phyloP scores from a whole-genome alignment of 2,888 invertebrate genomes.

The Pteria penguin region DNA sequence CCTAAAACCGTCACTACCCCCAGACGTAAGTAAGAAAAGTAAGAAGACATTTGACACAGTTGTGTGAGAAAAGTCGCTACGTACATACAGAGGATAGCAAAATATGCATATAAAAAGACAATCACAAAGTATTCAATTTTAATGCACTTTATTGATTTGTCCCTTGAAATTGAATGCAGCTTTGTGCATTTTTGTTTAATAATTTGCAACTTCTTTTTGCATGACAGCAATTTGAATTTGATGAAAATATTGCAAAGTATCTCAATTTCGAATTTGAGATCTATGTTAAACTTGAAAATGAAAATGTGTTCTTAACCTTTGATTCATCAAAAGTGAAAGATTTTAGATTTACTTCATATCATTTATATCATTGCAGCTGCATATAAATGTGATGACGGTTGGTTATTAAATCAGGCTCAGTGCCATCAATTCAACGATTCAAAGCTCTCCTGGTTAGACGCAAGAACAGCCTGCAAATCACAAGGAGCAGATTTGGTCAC shows the following conservation, averaged over 20 bases:
- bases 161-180: too few relatives aligned
- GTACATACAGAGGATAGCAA: too few relatives aligned
- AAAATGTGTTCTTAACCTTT: not conserved
- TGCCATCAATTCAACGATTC: conserved; percentile 54
- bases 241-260: too few relatives aligned
- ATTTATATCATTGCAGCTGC: conserved; percentile 39
- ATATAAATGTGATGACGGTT: conserved; percentile 49
- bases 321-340: not conserved
- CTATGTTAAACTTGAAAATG: not conserved
- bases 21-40: conserved; percentile 53
- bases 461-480: conserved; percentile 29
- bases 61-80: too few relatives aligned
- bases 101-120: too few relatives aligned
- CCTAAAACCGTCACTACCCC: conserved; percentile 53
- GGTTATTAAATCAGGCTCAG: conserved; percentile 34
- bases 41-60: too few relatives aligned
- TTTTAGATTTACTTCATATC: not conserved
- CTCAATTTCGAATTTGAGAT: too few relatives aligned
- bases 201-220: too few relatives aligned
- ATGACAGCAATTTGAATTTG: too few relatives aligned
- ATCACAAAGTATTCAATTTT: too few relatives aligned
- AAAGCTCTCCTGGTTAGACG: conserved; percentile 14
- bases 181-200: too few relatives aligned
- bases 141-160: too few relatives aligned
- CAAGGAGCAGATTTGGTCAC: conserved; percentile 60